These are phyloP conservation scores for Leptura quadrifasciata DNA, from an alignment of 2,888 invertebrate genomes.

Conservation along the genomic window DNA sequence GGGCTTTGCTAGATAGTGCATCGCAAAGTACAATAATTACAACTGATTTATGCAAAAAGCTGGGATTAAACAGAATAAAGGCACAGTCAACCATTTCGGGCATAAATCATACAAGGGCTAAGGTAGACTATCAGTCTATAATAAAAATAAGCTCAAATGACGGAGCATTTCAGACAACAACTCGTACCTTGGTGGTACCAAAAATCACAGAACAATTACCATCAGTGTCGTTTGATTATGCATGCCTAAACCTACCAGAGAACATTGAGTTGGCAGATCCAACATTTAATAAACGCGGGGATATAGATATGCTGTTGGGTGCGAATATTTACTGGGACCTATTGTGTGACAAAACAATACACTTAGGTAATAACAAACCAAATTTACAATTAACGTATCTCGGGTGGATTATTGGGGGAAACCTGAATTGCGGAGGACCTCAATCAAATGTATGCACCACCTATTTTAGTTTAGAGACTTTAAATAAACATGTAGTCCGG, in stretches of 20 bases:
- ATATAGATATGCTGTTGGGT: no score
- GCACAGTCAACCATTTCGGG: neutral
- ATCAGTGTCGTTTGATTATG: neutral
- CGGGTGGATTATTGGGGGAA: constrained; percentile 14
- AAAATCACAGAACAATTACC: constrained; percentile 8
- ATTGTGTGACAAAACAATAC: neutral
- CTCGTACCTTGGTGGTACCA: no score
- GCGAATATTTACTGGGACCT: constrained; percentile 10
- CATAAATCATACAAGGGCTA: constrained; percentile 6
- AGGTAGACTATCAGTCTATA: neutral
- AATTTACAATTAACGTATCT: neutral
- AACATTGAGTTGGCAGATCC: neutral
- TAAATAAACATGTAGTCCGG: no score
- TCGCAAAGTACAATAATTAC: neutral
- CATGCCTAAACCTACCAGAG: neutral
- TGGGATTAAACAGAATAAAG: neutral
- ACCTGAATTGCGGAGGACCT: neutral
- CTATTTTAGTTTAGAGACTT: no score
- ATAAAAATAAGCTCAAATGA: neutral
- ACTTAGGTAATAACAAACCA: neutral
- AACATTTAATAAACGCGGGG: constrained; percentile 9
- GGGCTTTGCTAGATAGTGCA: constrained; percentile 19
- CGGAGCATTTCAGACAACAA: neutral
- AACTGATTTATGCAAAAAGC: neutral
- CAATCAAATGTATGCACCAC: no score